These are phyloP conservation scores for Rhodeus uyekii DNA, from an alignment of 2,797 vertebrate genomes.

Conservation along the genomic window DNA sequence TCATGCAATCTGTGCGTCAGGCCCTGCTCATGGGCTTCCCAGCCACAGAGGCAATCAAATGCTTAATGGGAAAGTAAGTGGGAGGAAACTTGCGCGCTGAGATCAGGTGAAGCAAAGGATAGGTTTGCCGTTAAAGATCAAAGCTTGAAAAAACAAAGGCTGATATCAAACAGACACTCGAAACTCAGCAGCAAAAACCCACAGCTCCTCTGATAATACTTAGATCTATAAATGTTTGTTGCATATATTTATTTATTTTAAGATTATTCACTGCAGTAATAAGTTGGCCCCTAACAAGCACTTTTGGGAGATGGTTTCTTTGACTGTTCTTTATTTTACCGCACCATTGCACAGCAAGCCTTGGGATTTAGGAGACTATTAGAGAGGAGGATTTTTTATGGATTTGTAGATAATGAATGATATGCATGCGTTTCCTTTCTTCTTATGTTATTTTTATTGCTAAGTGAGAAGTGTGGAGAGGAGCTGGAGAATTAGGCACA, in stretches of 20 bases:
- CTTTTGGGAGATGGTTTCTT: slow-evolving; percentile 78
- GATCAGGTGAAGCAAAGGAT: slow-evolving; percentile 58
- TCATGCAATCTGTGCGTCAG: slow-evolving; percentile 8
- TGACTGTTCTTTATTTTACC: slow-evolving; percentile 68
- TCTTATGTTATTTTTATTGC: slow-evolving; percentile 62
- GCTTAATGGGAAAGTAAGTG: slow-evolving; percentile 56
- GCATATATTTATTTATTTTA: slow-evolving; percentile 68
- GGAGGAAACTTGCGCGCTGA: slow-evolving; percentile 47
- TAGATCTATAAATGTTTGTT: slow-evolving; percentile 69
- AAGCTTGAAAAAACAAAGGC: slow-evolving; percentile 60
- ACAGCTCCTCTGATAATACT: slow-evolving; percentile 60
- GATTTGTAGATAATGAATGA: slow-evolving; percentile 72
- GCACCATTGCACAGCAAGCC: slow-evolving; percentile 78
- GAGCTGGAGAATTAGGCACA: slow-evolving; percentile 62
- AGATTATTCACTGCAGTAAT: slow-evolving; percentile 70
- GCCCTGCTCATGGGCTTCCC: slow-evolving; percentile 49
- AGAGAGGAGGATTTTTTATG: slow-evolving; percentile 70
- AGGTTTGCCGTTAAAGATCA: slow-evolving; percentile 64
- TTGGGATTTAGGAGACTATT: slow-evolving; percentile 70
- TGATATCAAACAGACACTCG: slow-evolving; percentile 56
- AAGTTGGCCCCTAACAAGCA: slow-evolving; percentile 80
- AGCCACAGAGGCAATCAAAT: slow-evolving; percentile 53
- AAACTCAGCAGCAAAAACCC: slow-evolving; percentile 61
- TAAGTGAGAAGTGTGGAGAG: slow-evolving; percentile 57
- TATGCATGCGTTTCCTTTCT: slow-evolving; percentile 60